Base-by-base conservation (phyloP, 2,113 vertebrate species). In the Austrofundulus limnaeus region DNA sequence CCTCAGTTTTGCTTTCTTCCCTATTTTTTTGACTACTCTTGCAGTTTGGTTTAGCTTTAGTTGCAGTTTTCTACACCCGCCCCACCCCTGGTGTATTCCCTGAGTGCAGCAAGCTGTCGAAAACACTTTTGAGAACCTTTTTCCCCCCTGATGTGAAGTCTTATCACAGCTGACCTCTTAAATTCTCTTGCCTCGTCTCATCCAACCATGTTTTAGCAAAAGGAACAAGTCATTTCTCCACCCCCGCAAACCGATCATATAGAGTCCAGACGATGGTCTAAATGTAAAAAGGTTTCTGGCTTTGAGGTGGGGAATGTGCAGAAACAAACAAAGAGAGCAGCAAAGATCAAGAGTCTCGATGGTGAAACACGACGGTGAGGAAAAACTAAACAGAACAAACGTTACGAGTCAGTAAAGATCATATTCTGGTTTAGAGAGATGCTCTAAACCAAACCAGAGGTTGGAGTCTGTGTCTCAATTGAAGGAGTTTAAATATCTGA, bases 81-180 rank as follows among this genome's bases (percentile, higher is more conserved):
- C 20, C 61, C 39, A n/a, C n/a, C n/a, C n/a, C n/a, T n/a, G n/a
- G 61, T 71, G 57, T 38, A 53, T 78, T 76, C 72, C 21, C 48
- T 51, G 16, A 60, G 62, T 56, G 63, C 54, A 49, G 58, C 38
- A 51, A 56, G 48, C 24, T 68, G 25, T 80, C 48, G 28, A 56
- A 70, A 50, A 41, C 63, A 77, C 78, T 86, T 88, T 87, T 75
- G 76, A 50, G 73, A 62, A 72, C 6, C 7, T 17, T 81, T 88
- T 85, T 81, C 87, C 87, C 87, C 77, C 86, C 68, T 77, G 74
- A 49, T 48, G 73, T 85, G 85, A 74, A 84, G 61, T 72, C 70
- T 57, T 24, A 66, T 52, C 19, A 16, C 48, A 7, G 2, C 21
- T 3, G 11, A 47, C 50, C 19, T n/a, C 34, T 78, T 10, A 10